Percentiles rank a stretch among this genome's conserved stretches.
phyloP scores from a whole-genome alignment of 2,113 vertebrate genomes.

The Uropsilus gracilis region DNA sequence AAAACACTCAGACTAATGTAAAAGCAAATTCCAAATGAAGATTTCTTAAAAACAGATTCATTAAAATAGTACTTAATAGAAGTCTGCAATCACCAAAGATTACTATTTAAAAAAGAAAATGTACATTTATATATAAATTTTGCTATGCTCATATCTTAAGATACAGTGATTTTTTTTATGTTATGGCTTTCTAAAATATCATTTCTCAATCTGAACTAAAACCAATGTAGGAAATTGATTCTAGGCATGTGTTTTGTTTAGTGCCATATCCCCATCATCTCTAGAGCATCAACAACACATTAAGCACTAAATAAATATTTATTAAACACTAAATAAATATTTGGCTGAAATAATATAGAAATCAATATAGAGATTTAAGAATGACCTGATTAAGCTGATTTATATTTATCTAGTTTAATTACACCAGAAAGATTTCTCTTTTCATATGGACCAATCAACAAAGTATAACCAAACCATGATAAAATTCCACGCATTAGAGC shows the following conservation, averaged over 20 bases:
- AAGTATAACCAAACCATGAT: background rate
- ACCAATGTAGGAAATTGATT: background rate
- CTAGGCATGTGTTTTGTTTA: background rate
- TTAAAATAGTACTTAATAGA: background rate
- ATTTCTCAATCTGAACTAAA: constrained; percentile 32
- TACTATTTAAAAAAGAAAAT: background rate
- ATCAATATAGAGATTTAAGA: background rate
- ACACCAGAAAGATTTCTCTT: too few species aligned
- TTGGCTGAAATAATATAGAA: too few species aligned
- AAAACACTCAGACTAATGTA: background rate
- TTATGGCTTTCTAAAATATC: background rate
- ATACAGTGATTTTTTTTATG: background rate
- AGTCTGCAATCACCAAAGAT: background rate
- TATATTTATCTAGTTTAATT: background rate
- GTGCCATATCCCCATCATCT: background rate
- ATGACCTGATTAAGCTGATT: background rate
- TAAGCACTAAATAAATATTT: constrained; percentile 5
- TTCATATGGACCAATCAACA: background rate
- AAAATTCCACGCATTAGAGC: background rate
- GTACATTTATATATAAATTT: background rate
- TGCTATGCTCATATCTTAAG: background rate
- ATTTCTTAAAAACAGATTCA: background rate
- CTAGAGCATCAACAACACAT: background rate
- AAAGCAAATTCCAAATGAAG: constrained; percentile 15
- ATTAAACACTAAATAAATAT: background rate